A percentile compares a stretch with the other conserved stretches of the same genome.
These are phyloP conservation scores for Coecobrya sp. DNA, from an alignment of 2,888 invertebrate species.

Conservation along the genomic window DNA sequence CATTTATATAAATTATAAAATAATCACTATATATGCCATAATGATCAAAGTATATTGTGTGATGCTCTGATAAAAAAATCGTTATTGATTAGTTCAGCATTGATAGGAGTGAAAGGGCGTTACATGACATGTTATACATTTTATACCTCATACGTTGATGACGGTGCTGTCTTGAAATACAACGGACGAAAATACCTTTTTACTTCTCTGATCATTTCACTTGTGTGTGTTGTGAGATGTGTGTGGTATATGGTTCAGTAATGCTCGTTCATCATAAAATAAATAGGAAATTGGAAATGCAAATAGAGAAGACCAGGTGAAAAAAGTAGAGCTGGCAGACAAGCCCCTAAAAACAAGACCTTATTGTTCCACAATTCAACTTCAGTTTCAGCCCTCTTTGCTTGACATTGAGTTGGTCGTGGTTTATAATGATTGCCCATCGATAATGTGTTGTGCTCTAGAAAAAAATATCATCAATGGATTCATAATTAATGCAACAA, in stretches of 20 bases:
- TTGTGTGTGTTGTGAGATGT: slow-evolving; percentile 32
- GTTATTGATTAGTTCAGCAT: slow-evolving; percentile 75
- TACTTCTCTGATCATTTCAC: neutral
- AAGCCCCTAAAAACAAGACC: neutral
- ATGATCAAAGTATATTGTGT: slow-evolving; percentile 1
- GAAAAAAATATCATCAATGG: neutral
- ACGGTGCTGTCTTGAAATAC: slow-evolving; percentile 2
- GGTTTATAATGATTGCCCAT: neutral
- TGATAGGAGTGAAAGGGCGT: slow-evolving; percentile 65
- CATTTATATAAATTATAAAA: slow-evolving; percentile 70
- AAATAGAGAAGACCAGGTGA: slow-evolving; percentile 65
- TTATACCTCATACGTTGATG: slow-evolving; percentile 35
- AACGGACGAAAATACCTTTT: neutral
- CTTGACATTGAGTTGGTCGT: slow-evolving; percentile 36
- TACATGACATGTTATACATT: slow-evolving; percentile 60
- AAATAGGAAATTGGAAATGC: slow-evolving; percentile 67
- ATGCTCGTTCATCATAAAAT: slow-evolving; percentile 20
- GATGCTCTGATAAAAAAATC: slow-evolving; percentile 54
- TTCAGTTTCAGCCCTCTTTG: slow-evolving; percentile 4
- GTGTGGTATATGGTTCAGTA: slow-evolving; percentile 72
- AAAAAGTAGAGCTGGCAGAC: neutral
- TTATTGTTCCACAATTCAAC: slow-evolving; percentile 17
- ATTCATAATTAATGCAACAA: slow-evolving; percentile 28
- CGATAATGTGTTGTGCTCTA: neutral
- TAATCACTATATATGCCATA: slow-evolving; percentile 43